These are phyloP conservation scores for Drosophila biarmipes DNA, from an alignment of 1,140 invertebrate species.

Conservation along the genomic window DNA sequence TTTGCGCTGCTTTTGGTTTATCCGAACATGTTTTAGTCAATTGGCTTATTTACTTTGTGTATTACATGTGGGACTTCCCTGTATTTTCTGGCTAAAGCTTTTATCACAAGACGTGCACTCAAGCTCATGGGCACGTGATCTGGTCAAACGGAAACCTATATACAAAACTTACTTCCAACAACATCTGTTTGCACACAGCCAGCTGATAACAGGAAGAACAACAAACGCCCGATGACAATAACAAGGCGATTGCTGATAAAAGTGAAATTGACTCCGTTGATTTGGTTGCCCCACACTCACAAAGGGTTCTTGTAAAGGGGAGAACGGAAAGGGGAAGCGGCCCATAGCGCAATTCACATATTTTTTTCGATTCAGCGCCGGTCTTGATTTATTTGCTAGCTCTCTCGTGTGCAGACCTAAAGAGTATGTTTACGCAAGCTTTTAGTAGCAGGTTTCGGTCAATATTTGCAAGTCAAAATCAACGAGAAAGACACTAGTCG, in stretches of 20 bases:
- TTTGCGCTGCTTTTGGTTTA: neutral
- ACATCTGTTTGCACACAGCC: conserved; percentile 29
- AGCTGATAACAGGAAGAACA: conserved; percentile 33
- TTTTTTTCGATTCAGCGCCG: conserved; percentile 13
- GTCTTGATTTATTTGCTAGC: conserved; percentile 33
- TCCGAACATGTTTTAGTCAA: conserved; percentile 21
- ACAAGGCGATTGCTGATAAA: conserved; percentile 31
- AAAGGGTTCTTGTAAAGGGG: neutral
- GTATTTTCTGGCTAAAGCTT: conserved; percentile 4
- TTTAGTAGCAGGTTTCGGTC: conserved; percentile 35
- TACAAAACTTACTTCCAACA: conserved; percentile 32
- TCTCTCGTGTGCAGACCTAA: conserved; percentile 16
- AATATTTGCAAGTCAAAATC: conserved; percentile 43
- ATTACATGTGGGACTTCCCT: neutral
- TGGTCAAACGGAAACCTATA: conserved; percentile 25
- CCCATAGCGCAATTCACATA: conserved; percentile 29
- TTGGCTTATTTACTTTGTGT: conserved; percentile 3
- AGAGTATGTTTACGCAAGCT: conserved; percentile 39
- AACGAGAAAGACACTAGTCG: conserved; percentile 17
- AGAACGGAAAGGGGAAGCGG: neutral
- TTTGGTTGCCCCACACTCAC: conserved; percentile 19
- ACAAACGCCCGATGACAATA: conserved; percentile 25
- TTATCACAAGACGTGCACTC: neutral
- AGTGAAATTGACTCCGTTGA: conserved; percentile 42
- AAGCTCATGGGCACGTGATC: conserved; percentile 28